Base-by-base conservation (phyloP, 1,140 invertebrate species). In the Drosophila miranda region DNA sequence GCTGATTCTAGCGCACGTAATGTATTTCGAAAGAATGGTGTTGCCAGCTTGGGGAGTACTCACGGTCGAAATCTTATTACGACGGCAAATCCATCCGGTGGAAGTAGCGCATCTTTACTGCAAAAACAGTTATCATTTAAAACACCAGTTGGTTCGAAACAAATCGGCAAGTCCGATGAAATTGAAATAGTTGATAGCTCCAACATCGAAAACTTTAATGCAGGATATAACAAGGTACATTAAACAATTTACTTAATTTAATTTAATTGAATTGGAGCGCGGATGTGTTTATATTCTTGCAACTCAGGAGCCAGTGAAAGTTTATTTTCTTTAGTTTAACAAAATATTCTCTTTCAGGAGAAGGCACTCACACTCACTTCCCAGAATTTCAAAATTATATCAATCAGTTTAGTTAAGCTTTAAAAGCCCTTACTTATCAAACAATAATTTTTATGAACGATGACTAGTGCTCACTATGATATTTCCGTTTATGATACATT, bases 121-220 rank as follows among this genome's bases (percentile, higher is more conserved):
- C 87, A 89, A 42, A 89, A 89, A 42, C 87, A 89, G 50, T 59
- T 89, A 52, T 89, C 87, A 14, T 89, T 89, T 49, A 89, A 89
- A 44, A 89, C 86, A 9, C 82, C 86, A 16, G 82, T 89, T 42
- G 81, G 83, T 30, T 73, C 83, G 5, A 88, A 78, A 19, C 88
- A 88, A 44, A 72, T 80, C 46, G 79, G 79, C 6, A 89, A 90
- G 48, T 51, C 73, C 16, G 87, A 89, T 56, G 87, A 89, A 44
- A 89, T 84, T 46, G 87, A 90, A 70, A 83, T 89, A 50, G 73
- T 90, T 41, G 87, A 89, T 58, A 84, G 77, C 14, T 66, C 76
- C 0, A 90, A 84, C 57, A 67, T 67, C 7, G 77, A 90, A 14
- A 83, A 68, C 30, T 68, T 83, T 7, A 76, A 69, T 38, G 75